These are phyloP conservation scores for Heliconius congener DNA, from an alignment of 1,140 invertebrate species.

Conservation along the genomic window DNA sequence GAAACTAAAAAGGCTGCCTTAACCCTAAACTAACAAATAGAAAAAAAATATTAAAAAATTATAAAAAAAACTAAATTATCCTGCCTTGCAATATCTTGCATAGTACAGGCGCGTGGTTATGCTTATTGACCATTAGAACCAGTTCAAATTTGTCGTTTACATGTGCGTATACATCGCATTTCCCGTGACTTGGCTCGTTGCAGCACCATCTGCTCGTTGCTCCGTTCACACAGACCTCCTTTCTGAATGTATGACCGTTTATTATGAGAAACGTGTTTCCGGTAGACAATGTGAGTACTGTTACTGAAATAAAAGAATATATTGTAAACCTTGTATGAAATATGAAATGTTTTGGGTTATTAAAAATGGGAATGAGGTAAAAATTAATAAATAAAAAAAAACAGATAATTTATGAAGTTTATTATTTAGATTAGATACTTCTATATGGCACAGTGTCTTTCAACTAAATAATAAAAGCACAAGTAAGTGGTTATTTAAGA, in stretches of 20 bases:
- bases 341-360: not conserved
- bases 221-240: constrained; percentile 50
- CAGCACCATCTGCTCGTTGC: constrained; percentile 62
- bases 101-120: constrained; percentile 63
- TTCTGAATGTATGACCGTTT: constrained; percentile 66
- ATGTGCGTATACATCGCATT: constrained; percentile 61
- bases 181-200: constrained; percentile 53
- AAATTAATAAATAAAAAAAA: not conserved
- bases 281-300: constrained; percentile 59
- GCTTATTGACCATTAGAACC: constrained; percentile 51
- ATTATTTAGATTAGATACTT: too few species aligned
- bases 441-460: too few species aligned
- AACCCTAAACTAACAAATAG: constrained; percentile 11
- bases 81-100: constrained; percentile 57
- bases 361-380: not conserved
- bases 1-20: constrained; percentile 27
- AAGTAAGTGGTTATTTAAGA: too few species aligned
- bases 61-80: constrained; percentile 21
- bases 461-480: too few species aligned
- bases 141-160: constrained; percentile 65
- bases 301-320: constrained; percentile 52
- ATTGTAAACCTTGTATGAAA: constrained; percentile 13
- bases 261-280: constrained; percentile 65
- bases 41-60: constrained; percentile 14
- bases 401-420: too few species aligned